Evolutionary conservation across 2,888 invertebrate genomes (phyloP).

Genomic region (Hypsopygia costalis): DNA sequence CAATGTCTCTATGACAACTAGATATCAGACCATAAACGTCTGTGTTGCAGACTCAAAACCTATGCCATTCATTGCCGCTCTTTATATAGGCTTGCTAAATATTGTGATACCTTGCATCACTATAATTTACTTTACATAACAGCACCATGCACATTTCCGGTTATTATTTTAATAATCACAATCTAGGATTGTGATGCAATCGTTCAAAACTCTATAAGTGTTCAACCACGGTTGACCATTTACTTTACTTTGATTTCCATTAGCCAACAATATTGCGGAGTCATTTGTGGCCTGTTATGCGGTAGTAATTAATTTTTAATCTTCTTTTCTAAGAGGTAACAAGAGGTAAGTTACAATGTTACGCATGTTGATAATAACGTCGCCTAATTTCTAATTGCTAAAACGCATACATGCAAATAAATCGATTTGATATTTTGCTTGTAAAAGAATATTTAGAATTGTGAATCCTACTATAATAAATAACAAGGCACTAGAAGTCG

Average conservation of each 20-base stretch:
- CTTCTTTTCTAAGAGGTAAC: background rate
- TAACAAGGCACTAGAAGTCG: too few relatives aligned
- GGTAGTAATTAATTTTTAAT: conserved; percentile 1
- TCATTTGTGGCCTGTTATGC: conserved; percentile 4
- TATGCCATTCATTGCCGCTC: background rate
- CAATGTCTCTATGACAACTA: too few relatives aligned
- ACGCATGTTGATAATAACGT: background rate
- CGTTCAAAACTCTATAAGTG: conserved; percentile 12
- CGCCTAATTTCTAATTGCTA: too few relatives aligned
- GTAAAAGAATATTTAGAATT: too few relatives aligned
- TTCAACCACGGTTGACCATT: conserved; percentile 6
- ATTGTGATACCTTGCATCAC: conserved; percentile 33
- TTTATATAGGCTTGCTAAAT: conserved; percentile 37
- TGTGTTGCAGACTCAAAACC: too few relatives aligned
- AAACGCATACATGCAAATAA: too few relatives aligned
- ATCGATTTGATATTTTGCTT: too few relatives aligned
- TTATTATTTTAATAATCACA: conserved; percentile 42
- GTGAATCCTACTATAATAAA: too few relatives aligned
- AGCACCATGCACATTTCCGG: conserved; percentile 22
- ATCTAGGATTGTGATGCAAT: conserved; percentile 23
- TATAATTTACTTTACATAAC: conserved; percentile 19
- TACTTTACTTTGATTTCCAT: conserved; percentile 11
- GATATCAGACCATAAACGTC: too few relatives aligned
- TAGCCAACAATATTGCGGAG: conserved; percentile 6
- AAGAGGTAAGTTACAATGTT: background rate